Evolutionary conservation across 2,113 vertebrate species (phyloP), one percentile per base, ranked within the genome.

Genomic region (Petromus typicus): DNA sequence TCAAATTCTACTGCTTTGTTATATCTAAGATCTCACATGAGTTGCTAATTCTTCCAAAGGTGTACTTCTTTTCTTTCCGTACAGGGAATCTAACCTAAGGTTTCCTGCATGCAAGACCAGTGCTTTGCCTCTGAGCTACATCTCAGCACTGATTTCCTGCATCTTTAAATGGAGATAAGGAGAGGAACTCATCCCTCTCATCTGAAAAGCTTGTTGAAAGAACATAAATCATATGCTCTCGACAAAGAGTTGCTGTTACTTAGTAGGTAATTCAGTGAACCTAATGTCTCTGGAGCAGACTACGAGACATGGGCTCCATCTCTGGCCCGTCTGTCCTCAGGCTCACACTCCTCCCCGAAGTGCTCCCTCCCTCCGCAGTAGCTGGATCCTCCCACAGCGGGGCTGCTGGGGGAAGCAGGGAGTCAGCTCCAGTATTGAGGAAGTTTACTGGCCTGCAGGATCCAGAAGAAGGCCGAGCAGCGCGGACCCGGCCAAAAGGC

Each of bases 401-500:
- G 23, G 30, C 5, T 16, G 25, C 61, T 23, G 3, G 14, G 63
- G 18, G 37, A 69, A 51, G 61, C 22, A 51, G 43, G 54, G 40
- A 9, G 11, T 7, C 17, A 54, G 43, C 43, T 64, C 1, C 4
- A 78, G 40, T 5, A 18, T 3, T n/a, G 10, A 20, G n/a, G 59
- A 27, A 9, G 37, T 66, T 22, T 0, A 4, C 23, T 37, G 67
- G 32, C 12, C 25, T 51, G 37, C 1, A 5, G 57, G 22, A 5
- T 23, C 73, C 4, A 23, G 37, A 67, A 48, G 10, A 37, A 37
- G 34, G 0, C 23, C 7, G 5, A 61, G 48, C 2, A 2, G 76
- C 45, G 34, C 2, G 30, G 45, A 37, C 32, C 11, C 22, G 7
- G 6, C 11, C 25, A 8, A 23, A 3, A 0, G 4, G 9, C 63